A percentile compares a stretch with the other conserved stretches of the same genome.
phyloP scores from a whole-genome alignment of 92 coral and sea anemone species.

The Diadumene lineata region DNA sequence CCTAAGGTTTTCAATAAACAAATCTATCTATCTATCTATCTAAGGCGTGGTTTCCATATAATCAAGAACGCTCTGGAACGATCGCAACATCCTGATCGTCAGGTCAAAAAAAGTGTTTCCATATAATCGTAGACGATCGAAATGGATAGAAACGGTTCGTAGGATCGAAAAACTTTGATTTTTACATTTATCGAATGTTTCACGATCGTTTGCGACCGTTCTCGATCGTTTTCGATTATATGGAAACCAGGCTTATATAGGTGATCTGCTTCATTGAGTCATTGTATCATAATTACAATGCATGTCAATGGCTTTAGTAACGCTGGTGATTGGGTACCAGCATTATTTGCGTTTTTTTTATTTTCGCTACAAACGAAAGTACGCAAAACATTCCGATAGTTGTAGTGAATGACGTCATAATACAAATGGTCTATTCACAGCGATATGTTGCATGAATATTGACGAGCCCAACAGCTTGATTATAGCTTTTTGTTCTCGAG shows the following conservation, averaged over 20 bases:
- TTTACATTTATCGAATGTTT: not conserved
- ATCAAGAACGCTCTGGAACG: too few species aligned
- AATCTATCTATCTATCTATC: too few species aligned
- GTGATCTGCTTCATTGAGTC: not conserved
- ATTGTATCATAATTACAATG: not conserved
- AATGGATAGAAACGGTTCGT: too few species aligned
- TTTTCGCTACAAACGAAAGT: not conserved
- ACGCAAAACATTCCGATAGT: not conserved
- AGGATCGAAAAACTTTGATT: too few species aligned
- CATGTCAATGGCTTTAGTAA: not conserved
- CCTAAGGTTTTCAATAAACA: too few species aligned
- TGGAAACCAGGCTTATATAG: too few species aligned
- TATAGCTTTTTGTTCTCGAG: not conserved
- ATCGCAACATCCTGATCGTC: not conserved
- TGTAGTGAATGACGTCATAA: not conserved
- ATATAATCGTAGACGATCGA: too few species aligned
- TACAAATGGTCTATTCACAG: not conserved
- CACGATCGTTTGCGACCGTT: not conserved
- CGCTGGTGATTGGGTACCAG: not conserved
- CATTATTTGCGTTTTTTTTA: not conserved
- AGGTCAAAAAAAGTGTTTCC: too few species aligned
- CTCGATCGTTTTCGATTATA: too few species aligned
- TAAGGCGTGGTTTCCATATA: too few species aligned
- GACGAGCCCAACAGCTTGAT: not conserved
- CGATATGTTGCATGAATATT: not conserved